Percentiles rank a stretch among this genome's conserved stretches.
These are phyloP conservation scores for Mormyrops boulengeri DNA, from an alignment of 2,797 vertebrate genomes.

Conservation along the genomic window DNA sequence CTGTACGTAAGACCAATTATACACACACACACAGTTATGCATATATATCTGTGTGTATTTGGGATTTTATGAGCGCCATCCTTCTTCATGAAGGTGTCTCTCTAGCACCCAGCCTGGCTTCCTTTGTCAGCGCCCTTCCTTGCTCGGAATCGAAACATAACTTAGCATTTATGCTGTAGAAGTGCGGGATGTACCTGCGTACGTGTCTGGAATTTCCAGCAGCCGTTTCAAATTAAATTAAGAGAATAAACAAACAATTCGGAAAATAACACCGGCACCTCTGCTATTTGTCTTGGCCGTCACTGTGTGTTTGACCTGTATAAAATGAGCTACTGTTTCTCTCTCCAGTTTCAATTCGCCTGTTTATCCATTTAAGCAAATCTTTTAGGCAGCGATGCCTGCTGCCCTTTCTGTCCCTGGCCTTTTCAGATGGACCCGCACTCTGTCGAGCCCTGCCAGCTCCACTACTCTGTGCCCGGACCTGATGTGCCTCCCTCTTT, in stretches of 20 bases:
- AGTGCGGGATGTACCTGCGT: not conserved
- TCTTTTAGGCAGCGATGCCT: not conserved
- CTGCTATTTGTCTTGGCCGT: slow-evolving; percentile 32
- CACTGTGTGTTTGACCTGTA: not conserved
- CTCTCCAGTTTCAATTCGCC: slow-evolving; percentile 10
- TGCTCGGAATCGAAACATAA: slow-evolving; percentile 19
- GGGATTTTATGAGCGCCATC: not conserved
- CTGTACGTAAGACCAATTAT: not conserved
- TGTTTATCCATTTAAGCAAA: slow-evolving; percentile 18
- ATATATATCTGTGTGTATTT: not conserved
- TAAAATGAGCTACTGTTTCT: slow-evolving; percentile 27
- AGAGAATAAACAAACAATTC: slow-evolving; percentile 23
- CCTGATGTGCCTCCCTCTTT: not conserved
- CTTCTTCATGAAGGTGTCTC: not conserved
- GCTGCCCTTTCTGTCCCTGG: not conserved
- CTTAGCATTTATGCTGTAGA: slow-evolving; percentile 24
- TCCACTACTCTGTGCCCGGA: not conserved
- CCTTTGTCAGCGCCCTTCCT: slow-evolving; percentile 18
- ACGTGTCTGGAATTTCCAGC: slow-evolving; percentile 27
- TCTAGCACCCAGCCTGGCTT: not conserved
- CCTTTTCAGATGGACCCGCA: not conserved
- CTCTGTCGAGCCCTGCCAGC: not conserved
- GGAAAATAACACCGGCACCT: slow-evolving; percentile 11
- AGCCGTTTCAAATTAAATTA: slow-evolving; percentile 29
- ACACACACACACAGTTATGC: not conserved